Conservation (phyloP, 2,113 vertebrate species). For the Dasyprocta punctata region DNA sequence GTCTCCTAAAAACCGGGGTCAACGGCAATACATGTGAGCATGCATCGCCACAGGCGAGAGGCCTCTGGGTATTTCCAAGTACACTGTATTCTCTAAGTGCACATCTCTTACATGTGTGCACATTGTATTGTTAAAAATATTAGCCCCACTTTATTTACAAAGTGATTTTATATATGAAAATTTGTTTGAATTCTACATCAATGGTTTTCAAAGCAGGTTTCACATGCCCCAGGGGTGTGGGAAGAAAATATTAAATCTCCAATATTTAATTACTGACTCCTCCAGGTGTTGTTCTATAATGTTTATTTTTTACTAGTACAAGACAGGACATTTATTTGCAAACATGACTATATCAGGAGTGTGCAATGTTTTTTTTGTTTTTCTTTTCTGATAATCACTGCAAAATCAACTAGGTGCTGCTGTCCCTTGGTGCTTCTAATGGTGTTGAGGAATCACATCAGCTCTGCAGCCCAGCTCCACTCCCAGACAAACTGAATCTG, state of each 20-base stretch:
- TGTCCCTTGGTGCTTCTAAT: background rate
- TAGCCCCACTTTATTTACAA: background rate
- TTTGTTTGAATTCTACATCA: background rate
- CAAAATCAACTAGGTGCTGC: background rate
- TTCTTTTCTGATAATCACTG: background rate
- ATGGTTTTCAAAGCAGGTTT: background rate
- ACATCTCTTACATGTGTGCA: accelerated
- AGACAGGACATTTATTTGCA: background rate
- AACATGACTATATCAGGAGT: background rate
- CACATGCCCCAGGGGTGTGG: background rate
- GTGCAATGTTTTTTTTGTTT: background rate
- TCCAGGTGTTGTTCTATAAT: background rate
- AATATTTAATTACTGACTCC: background rate
- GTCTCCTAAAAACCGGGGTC: background rate
- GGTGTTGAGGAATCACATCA: background rate
- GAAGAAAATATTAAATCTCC: background rate
- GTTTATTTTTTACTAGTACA: background rate
- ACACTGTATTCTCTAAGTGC: background rate
- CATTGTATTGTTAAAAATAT: background rate
- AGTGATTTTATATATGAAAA: background rate
- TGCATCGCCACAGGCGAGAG: background rate
- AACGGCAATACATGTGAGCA: background rate
- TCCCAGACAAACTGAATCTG: background rate
- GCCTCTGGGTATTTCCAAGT: background rate
- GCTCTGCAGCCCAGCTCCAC: background rate